Evolutionary conservation across 2,888 invertebrate genomes (phyloP), one percentile per base, ranked within the genome.

Genomic region (Metalampra italica): DNA sequence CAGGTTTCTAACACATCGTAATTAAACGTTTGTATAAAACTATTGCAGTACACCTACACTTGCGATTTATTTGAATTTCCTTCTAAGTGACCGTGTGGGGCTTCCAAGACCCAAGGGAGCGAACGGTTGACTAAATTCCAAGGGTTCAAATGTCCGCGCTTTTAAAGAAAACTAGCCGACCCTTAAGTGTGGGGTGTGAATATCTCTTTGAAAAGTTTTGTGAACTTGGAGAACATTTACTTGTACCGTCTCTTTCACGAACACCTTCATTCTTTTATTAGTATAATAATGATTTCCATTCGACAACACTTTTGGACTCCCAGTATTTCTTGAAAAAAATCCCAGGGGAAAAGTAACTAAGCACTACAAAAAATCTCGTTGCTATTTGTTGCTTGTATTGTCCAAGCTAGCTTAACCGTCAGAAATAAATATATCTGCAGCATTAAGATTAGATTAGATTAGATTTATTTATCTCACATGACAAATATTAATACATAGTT

Each of bases 51-150:
- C 62, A 58, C n/a, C n/a, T n/a, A n/a, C n/a, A n/a, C n/a, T 52
- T 65, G 66, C 68, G 60, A 78, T 80, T 77, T 77, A 82, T 82
- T 74, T 70, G 77, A 75, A 81, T 78, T 71, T 68, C 64, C 64
- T 62, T 58, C 53, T 60, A 65, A 81, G 77, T 82, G 83, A 81
- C 84, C 82, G 78, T 78, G 66, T 78, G 66, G 71, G 78, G 69
- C 62, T 60, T 62, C 59, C 49, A 39, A 62, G 69, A 56, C 84
- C 77, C 84, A 45, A 45, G 86, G 86, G 87, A 83, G 56, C 45
- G 56, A 63, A 78, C 78, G 88, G 73, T 81, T 82, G 84, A 87
- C 84, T 88, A 78, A 81, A 81, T 74, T 82, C 74, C 77, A 72
- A 70, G 77, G 82, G 82, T 72, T 81, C 77, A 70, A 75, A 77